Conservation (phyloP, 2,888 invertebrate genomes). For the Dilophus febrilis region DNA sequence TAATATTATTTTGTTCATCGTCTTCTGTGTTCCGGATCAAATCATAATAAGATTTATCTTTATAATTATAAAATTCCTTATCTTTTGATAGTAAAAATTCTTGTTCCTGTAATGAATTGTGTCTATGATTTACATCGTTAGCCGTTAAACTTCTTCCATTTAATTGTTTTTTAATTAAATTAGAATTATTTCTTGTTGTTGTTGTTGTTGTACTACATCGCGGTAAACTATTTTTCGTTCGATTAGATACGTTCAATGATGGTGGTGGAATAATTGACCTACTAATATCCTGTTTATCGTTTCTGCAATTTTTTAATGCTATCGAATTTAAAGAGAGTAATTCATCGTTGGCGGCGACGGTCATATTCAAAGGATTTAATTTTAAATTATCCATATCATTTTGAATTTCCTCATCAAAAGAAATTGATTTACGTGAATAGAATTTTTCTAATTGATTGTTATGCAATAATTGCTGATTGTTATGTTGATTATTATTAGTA, state of each 20-base stretch:
- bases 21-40: no score
- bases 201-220: no score
- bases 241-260: no score
- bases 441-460: no score
- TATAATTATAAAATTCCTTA: neutral
- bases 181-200: neutral
- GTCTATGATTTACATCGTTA: neutral
- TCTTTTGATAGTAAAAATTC: neutral
- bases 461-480: neutral
- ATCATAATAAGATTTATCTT: no score
- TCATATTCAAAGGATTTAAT: neutral
- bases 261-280: no score
- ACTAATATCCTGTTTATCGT: no score
- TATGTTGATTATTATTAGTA: no score
- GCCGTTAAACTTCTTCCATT: neutral
- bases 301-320: neutral
- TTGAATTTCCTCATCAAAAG: neutral
- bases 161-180: slow-evolving; percentile 1
- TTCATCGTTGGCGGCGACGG: no score
- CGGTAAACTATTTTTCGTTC: no score
- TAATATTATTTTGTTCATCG: slow-evolving; percentile 1
- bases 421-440: neutral
- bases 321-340: no score
- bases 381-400: slow-evolving; percentile 1
- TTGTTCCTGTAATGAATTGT: no score